Conservation (phyloP, 2,113 vertebrate genomes). For the Glareola pratincola region DNA sequence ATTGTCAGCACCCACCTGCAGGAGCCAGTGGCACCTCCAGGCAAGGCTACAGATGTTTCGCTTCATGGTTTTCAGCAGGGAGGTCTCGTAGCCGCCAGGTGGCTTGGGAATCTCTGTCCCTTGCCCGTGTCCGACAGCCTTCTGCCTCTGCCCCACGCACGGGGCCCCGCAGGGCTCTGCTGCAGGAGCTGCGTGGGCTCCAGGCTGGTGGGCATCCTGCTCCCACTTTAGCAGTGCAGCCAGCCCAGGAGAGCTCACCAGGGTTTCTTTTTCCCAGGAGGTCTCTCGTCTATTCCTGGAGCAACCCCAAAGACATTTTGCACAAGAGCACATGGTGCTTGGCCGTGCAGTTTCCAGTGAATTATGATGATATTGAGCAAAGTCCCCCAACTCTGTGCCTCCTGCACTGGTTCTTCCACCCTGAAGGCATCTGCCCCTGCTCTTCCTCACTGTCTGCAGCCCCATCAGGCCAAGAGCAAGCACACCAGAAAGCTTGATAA, state of each 20-base stretch:
- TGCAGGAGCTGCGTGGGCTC: neutral
- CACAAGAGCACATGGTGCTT: neutral
- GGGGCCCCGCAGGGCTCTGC: neutral
- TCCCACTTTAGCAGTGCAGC: neutral
- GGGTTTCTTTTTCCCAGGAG: neutral
- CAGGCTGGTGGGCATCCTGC: neutral
- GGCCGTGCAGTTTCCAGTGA: neutral
- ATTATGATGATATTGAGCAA: neutral
- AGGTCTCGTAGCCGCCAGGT: neutral
- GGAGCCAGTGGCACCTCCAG: neutral
- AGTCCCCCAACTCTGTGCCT: neutral
- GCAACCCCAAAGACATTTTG: neutral
- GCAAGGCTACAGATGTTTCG: neutral
- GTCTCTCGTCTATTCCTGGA: neutral
- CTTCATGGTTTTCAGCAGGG: neutral
- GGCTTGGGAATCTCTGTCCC: neutral
- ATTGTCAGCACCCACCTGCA: no score
- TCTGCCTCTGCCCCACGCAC: accelerated
- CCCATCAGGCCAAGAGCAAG: neutral
- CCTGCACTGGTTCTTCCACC: neutral
- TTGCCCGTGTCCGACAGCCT: accelerated
- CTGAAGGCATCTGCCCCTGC: neutral
- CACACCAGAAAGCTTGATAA: neutral
- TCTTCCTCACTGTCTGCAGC: neutral
- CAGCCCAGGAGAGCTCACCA: neutral